Conservation (phyloP, 1,140 invertebrate species). For the Macrobrachium nipponense region DNA sequence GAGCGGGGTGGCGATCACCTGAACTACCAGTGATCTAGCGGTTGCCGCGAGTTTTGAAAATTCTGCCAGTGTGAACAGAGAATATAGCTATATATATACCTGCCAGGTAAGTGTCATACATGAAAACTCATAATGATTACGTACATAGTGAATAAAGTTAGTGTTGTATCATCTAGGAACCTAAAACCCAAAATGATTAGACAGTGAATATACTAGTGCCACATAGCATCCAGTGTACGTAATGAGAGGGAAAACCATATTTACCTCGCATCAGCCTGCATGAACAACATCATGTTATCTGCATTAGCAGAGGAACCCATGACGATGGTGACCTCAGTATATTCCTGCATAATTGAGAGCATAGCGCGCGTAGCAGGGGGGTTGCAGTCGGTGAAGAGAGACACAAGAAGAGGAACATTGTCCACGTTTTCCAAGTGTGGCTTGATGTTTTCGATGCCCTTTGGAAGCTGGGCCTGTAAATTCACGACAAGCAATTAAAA, state of each 20-base stretch:
- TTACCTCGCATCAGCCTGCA: constrained; percentile 87
- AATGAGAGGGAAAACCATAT: neutral
- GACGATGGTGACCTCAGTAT: constrained; percentile 74
- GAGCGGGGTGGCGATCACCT: no score
- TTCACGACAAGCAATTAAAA: neutral
- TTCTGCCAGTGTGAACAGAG: no score
- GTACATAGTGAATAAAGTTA: no score
- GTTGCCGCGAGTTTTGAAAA: no score
- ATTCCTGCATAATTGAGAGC: constrained; percentile 75
- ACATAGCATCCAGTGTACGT: neutral
- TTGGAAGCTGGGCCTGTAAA: constrained; percentile 84
- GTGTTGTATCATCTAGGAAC: no score
- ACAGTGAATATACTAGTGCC: no score
- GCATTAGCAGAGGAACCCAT: constrained; percentile 76
- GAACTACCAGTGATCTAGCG: no score
- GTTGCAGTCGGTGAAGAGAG: constrained; percentile 96
- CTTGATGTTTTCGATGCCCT: constrained; percentile 96
- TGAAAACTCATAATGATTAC: no score
- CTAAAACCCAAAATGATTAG: no score
- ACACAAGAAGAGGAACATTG: constrained; percentile 95
- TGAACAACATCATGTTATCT: constrained; percentile 90
- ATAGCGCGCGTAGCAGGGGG: constrained; percentile 77
- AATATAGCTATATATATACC: no score
- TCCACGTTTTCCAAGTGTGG: constrained; percentile 95
- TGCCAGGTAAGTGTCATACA: no score